These are phyloP conservation scores for Bombyx mandarina DNA, from an alignment of 1,140 invertebrate species.

Conservation along the genomic window DNA sequence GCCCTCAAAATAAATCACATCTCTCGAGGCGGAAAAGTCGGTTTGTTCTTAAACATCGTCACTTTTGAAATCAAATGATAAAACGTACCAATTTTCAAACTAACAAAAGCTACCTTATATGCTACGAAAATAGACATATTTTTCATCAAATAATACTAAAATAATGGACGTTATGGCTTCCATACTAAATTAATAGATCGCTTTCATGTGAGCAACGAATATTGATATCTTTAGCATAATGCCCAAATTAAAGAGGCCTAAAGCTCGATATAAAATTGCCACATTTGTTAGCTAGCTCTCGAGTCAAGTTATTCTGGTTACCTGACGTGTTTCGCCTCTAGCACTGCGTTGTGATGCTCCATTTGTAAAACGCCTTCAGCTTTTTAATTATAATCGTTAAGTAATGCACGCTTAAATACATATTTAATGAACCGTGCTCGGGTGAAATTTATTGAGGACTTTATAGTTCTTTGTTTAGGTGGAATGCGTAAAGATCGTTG, in stretches of 20 bases:
- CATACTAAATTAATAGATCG: slow-evolving; percentile 19
- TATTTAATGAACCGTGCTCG: neutral
- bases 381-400: slow-evolving; percentile 22
- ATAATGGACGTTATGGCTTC: no score
- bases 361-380: slow-evolving; percentile 25
- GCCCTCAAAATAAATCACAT: slow-evolving; percentile 24
- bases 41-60: slow-evolving; percentile 22
- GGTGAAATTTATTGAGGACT: no score
- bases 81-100: no score
- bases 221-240: slow-evolving; percentile 14
- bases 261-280: no score
- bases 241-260: slow-evolving; percentile 15
- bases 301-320: no score
- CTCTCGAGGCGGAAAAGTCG: slow-evolving; percentile 23
- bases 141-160: no score
- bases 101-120: no score
- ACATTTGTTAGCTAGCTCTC: no score
- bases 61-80: no score
- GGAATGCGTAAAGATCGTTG: no score
- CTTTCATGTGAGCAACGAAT: slow-evolving; percentile 25
- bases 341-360: slow-evolving; percentile 27
- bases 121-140: no score
- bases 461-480: no score
- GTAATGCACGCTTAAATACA: slow-evolving; percentile 7
- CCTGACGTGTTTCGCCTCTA: slow-evolving; percentile 24